These are phyloP conservation scores for Drosophila limbata DNA, from an alignment of 2,888 invertebrate genomes.

Conservation along the genomic window DNA sequence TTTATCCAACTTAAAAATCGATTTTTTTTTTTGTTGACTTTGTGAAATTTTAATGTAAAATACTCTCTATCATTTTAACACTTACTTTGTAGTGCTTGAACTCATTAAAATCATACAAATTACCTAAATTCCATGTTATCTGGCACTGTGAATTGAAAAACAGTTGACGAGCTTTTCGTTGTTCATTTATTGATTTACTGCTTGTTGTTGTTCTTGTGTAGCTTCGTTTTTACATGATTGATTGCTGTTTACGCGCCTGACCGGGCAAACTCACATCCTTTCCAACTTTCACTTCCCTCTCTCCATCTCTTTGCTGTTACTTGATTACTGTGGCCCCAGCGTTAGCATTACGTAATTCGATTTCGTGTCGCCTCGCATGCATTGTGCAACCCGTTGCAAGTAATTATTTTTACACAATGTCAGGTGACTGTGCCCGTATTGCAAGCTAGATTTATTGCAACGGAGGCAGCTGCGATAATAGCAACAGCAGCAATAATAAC, in stretches of 20 bases:
- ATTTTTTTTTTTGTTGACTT: too few species aligned
- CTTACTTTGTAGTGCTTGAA: neutral
- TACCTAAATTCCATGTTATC: slow-evolving; percentile 10
- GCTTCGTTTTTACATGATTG: slow-evolving; percentile 56
- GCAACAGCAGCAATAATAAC: slow-evolving; percentile 9
- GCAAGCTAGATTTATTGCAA: slow-evolving; percentile 44
- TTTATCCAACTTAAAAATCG: too few species aligned
- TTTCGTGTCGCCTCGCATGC: slow-evolving; percentile 35
- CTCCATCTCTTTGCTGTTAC: slow-evolving; percentile 1
- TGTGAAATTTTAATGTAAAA: too few species aligned
- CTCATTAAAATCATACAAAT: slow-evolving; percentile 21
- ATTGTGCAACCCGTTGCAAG: slow-evolving; percentile 37
- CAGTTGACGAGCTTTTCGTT: slow-evolving; percentile 16
- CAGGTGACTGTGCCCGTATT: slow-evolving; percentile 37
- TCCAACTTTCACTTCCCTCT: neutral
- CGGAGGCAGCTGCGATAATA: slow-evolving; percentile 2
- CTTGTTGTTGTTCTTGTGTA: slow-evolving; percentile 9
- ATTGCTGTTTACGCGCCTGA: slow-evolving; percentile 66
- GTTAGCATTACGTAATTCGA: slow-evolving; percentile 53
- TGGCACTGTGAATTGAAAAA: slow-evolving; percentile 9
- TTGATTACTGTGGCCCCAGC: slow-evolving; percentile 30
- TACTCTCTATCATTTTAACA: neutral
- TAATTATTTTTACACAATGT: slow-evolving; percentile 53
- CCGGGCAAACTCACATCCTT: slow-evolving; percentile 7
- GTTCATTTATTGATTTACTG: slow-evolving; percentile 29